phyloP scores from a whole-genome alignment of 2,888 invertebrate genomes.

The Crossocerus cetratus region DNA sequence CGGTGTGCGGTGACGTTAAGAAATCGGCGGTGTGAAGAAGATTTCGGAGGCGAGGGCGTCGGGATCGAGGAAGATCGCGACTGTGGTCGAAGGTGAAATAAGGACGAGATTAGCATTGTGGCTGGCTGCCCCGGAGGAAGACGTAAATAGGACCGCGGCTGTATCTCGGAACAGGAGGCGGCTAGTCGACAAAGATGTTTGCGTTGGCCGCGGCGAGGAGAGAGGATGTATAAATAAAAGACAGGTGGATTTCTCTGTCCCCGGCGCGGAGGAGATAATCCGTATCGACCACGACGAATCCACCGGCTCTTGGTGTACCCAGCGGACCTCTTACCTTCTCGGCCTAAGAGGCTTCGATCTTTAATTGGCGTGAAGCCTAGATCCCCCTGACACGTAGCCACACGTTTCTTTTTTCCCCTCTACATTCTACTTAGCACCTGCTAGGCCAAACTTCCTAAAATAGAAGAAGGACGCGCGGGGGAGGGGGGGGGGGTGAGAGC shows the following conservation, averaged over 20 bases:
- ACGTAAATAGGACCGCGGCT: constrained; percentile 52
- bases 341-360: constrained; percentile 7
- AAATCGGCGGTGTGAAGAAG: constrained; percentile 38
- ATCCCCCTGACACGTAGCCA: neutral
- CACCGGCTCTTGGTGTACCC: constrained; percentile 41
- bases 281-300: constrained; percentile 45
- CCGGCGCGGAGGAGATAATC: constrained; percentile 48
- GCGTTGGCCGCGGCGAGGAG: constrained; percentile 47
- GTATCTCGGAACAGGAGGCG: constrained; percentile 35
- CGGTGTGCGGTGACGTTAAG: constrained; percentile 7
- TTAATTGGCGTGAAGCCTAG: neutral
- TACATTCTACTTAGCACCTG: too few species aligned
- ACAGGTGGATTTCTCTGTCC: constrained; percentile 58
- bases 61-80: constrained; percentile 32
- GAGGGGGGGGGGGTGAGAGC: neutral
- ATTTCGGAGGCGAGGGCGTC: constrained; percentile 27
- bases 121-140: constrained; percentile 42
- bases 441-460: too few species aligned
- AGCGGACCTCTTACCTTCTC: constrained; percentile 37
- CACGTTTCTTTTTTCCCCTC: neutral
- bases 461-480: too few species aligned
- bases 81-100: constrained; percentile 36
- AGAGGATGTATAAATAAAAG: constrained; percentile 61
- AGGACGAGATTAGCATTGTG: constrained; percentile 52
- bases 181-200: constrained; percentile 51